Conservation (phyloP, 2,113 vertebrate species). For the Oncorhynchus mykiss region DNA sequence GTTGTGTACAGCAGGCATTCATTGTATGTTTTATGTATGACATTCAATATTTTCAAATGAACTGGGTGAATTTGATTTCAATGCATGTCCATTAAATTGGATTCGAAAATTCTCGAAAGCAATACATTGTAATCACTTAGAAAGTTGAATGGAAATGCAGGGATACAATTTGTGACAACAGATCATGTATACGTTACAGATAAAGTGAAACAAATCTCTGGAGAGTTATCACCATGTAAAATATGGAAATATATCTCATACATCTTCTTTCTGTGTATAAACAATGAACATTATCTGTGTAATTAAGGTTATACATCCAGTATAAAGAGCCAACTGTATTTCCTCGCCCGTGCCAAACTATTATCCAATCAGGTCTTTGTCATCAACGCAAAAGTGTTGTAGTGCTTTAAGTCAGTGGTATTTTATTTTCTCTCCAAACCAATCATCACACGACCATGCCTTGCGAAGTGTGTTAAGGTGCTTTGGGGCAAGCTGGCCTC, state of each 20-base stretch:
- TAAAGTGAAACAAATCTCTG: neutral
- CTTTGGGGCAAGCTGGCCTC: constrained; percentile 33
- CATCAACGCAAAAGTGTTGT: constrained; percentile 26
- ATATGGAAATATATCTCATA: neutral
- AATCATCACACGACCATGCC: neutral
- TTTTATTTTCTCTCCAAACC: neutral
- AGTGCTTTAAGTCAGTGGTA: constrained; percentile 10
- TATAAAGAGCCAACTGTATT: neutral
- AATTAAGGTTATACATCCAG: constrained; percentile 2
- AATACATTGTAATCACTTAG: neutral
- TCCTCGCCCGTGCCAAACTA: neutral
- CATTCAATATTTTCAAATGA: neutral
- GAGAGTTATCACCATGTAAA: neutral
- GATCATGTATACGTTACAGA: neutral
- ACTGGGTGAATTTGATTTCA: neutral
- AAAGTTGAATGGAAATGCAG: neutral
- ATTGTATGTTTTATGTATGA: neutral
- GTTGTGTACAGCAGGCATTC: neutral
- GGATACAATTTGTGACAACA: neutral
- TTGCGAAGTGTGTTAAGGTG: constrained; percentile 12
- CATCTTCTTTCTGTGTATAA: neutral
- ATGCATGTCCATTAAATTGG: neutral
- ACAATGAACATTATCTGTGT: neutral
- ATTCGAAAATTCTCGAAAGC: neutral
- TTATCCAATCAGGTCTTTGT: neutral